Evolutionary conservation across 2,888 invertebrate genomes (phyloP), one percentile per base, ranked within the genome.

Genomic region (Ephialtes manifestator): DNA sequence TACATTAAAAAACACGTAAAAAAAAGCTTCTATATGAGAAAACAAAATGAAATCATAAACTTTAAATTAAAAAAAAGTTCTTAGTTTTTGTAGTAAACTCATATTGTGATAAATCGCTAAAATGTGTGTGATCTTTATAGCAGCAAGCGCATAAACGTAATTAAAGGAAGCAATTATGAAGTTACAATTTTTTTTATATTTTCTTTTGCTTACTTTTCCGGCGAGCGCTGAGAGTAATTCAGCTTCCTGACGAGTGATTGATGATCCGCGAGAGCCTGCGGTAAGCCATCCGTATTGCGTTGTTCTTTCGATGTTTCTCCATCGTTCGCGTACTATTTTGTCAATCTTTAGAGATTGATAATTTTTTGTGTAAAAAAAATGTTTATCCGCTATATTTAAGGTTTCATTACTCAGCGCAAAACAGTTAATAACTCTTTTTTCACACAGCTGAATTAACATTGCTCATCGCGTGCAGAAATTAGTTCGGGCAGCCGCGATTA

Each of bases 281-380:
- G 83, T 72, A 20, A 89, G 60, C 88, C 88, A 89, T 51, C 88
- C 88, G 43, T 89, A 89, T 72, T 83, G 80, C 53, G 88, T 89
- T 8, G 88, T 88, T 35, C 82, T 70, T 46, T 84, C 86, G 31
- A 89, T 88, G 10, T 78, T 79, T 53, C 82, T 79, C 88, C 88
- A 88, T 35, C 87, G 87, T 68, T 88, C 86, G 18, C 84, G 86
- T 8, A 88, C 75, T 15, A 89, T 87, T 76, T 74, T 87, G 31
- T 89, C 86, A 39, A 88, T 67, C 88, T 89, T 18, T 1, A 63
- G 35, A 0, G 15, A 4, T 13, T 8, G 31, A 35, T 20, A 10
- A 15, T 15, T 15, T 15, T 20, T 10, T 3, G 13, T 20, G 0
- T 20, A 20, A 11, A 15, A 2, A 55, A 55, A 24, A 20, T 15